Percentiles rank a stretch among this genome's conserved stretches.
Evolutionary conservation across 2,797 vertebrate species (phyloP).

Genomic region (Myiotriccus ornatus): DNA sequence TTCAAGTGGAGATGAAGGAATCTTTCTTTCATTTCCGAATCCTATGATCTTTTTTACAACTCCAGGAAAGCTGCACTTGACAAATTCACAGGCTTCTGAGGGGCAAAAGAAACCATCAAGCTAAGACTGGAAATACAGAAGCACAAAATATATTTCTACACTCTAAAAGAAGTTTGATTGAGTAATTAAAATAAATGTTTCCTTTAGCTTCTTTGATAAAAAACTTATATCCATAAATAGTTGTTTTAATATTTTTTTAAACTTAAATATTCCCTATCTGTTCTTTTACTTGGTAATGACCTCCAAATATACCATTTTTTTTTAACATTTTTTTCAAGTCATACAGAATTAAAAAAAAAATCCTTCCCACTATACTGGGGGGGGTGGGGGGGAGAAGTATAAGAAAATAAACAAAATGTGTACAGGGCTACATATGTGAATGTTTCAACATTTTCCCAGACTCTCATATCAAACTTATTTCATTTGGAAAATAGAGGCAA

Average conservation of each 20-base stretch:
- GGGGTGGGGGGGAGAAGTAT: no score
- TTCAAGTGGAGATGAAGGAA: not conserved
- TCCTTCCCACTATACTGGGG: not conserved
- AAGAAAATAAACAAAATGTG: not conserved
- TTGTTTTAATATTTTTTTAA: not conserved
- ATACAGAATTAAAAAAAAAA: not conserved
- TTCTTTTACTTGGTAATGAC: not conserved
- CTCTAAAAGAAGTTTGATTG: not conserved
- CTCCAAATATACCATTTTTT: not conserved
- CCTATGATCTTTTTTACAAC: not conserved
- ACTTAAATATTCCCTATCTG: not conserved
- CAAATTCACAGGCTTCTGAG: not conserved
- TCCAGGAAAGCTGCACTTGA: not conserved
- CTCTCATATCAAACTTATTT: not conserved
- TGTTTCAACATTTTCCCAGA: not conserved
- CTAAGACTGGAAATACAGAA: not conserved
- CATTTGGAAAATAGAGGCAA: not conserved
- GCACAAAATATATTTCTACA: not conserved
- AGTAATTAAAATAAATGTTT: not conserved
- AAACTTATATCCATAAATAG: not conserved
- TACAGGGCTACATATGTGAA: fast-evolving
- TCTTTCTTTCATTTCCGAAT: not conserved
- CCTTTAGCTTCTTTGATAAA: not conserved
- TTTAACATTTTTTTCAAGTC: not conserved
- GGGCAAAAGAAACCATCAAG: not conserved